Evolutionary conservation across 2,797 vertebrate species (phyloP).

Genomic region (Melanotaenia boesemani): DNA sequence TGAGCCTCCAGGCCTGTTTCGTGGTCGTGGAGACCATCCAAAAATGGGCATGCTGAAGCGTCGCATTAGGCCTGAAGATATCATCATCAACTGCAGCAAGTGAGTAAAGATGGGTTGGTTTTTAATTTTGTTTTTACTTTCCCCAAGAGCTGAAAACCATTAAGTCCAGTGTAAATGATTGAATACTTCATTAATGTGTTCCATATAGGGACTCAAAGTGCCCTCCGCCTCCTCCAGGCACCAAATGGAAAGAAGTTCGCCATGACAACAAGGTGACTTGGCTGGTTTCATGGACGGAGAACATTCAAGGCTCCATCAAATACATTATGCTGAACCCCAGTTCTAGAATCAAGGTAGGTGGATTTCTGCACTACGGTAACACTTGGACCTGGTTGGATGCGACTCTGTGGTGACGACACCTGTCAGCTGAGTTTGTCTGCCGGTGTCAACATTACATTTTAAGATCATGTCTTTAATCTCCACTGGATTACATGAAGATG

Average conservation of each 20-base stretch:
- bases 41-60: conserved; percentile 99
- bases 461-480: too few relatives aligned
- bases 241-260: conserved; percentile 96
- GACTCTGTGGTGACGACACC: too few relatives aligned
- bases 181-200: conserved; percentile 4
- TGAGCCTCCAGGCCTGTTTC: conserved; percentile 96
- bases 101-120: conserved; percentile 66
- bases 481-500: too few relatives aligned
- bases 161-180: background rate
- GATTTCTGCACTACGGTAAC: background rate
- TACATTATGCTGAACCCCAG: conserved; percentile 99
- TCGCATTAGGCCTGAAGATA: conserved; percentile 92
- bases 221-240: conserved; percentile 90
- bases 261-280: conserved; percentile 99
- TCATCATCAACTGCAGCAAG: conserved; percentile 99
- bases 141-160: background rate
- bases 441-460: too few relatives aligned
- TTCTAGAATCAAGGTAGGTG: conserved; percentile 94
- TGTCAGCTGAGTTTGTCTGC: too few relatives aligned
- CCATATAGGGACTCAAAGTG: conserved; percentile 90
- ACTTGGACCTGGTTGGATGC: too few relatives aligned
- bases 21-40: conserved; percentile 96
- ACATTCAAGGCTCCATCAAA: conserved; percentile 98
- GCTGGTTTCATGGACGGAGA: conserved; percentile 98
- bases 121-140: background rate